Evolutionary conservation across 2,888 invertebrate species (phyloP).

Genomic region (Plagodis dolabraria): DNA sequence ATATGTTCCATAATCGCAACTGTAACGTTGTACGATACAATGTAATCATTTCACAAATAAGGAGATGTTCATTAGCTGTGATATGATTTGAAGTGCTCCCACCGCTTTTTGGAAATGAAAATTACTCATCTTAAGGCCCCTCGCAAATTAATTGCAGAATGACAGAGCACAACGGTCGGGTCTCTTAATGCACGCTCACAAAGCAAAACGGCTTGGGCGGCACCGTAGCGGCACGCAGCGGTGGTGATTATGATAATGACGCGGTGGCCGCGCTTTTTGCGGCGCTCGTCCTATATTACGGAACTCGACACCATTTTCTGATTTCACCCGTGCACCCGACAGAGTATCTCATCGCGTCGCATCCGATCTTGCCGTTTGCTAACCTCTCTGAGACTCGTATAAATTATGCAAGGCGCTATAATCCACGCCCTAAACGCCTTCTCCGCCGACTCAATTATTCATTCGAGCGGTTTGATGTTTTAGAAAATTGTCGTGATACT

Average conservation of each 20-base stretch:
- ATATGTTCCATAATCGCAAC: too few species aligned
- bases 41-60: conserved; percentile 24
- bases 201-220: conserved; percentile 80
- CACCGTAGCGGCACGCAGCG: conserved; percentile 72
- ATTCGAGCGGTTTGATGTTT: conserved; percentile 82
- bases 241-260: conserved; percentile 84
- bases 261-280: conserved; percentile 81
- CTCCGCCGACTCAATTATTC: conserved; percentile 81
- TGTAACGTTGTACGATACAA: not conserved
- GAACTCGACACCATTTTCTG: conserved; percentile 74
- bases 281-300: conserved; percentile 72
- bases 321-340: conserved; percentile 52
- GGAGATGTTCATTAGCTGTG: conserved; percentile 37
- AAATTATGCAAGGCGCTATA: conserved; percentile 83
- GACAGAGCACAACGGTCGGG: conserved; percentile 77
- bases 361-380: conserved; percentile 52
- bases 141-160: conserved; percentile 81
- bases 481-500: conserved; percentile 81
- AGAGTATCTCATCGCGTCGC: conserved; percentile 47
- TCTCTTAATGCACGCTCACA: conserved; percentile 81
- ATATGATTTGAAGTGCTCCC: conserved; percentile 31
- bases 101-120: conserved; percentile 51
- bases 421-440: conserved; percentile 82
- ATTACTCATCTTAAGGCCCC: conserved; percentile 63
- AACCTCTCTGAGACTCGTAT: conserved; percentile 74